Evolutionary conservation across 1,140 invertebrate genomes (phyloP), one percentile per base, ranked within the genome.

Genomic region (Leptonema lineaticorne): DNA sequence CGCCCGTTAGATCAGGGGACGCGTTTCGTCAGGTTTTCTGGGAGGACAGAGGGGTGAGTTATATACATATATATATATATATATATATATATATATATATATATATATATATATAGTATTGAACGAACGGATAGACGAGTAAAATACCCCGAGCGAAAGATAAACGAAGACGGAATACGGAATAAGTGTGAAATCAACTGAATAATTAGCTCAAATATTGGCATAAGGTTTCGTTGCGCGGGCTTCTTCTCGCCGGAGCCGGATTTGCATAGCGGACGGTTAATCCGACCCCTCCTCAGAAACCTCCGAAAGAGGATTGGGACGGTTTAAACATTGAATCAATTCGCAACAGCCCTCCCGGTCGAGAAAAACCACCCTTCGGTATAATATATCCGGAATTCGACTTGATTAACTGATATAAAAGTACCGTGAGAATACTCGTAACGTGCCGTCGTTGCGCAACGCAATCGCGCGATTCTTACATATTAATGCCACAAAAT

Each of bases 141-240:
- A 41, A 41, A 41, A 16, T 22, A 48, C n/a, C 37, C 18, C 50
- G 27, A 46, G 28, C 67, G 70, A 69, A 72, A 68, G 70, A 72
- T 69, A 72, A 72, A 72, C 70, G 67, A 62, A 72, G 70, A 69
- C 63, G 37, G 67, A 72, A 69, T 63, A 63, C 70, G 62, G 66
- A 72, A 72, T 72, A 72, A 72, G 70, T 72, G 70, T 72, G 70
- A 72, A 72, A 72, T 72, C 67, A 72, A 72, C 67, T 72, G 70
- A 67, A 69, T 72, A 72, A 72, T 72, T 72, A 67, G 67, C 67
- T 63, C 70, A 72, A 72, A 72, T 72, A 72, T 72, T 72, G 70
- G 67, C 20, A 69, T 46, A 72, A 56, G 63, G 63, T 68, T 71
- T 62, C 58, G 53, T 66, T 58, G 46, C 64, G 50, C 64, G 28